Conservation (phyloP, 1,140 invertebrate genomes). For the Euwallacea fornicatus region DNA sequence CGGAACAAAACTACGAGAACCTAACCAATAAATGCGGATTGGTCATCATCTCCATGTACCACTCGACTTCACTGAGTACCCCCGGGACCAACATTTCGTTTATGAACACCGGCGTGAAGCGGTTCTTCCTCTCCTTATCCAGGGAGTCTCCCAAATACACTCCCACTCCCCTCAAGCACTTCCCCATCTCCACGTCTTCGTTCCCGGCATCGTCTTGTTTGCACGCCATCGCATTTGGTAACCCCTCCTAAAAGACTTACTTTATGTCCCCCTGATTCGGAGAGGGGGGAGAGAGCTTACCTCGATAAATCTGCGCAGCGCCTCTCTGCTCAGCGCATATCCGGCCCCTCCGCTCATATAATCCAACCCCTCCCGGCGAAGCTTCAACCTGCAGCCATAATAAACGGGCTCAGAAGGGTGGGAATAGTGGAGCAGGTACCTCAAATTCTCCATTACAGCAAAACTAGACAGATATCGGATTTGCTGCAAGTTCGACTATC, state of each 20-base stretch:
- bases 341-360: constrained; percentile 96
- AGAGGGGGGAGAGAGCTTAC: constrained; percentile 53
- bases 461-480: constrained; percentile 63
- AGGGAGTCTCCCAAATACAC: constrained; percentile 85
- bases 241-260: constrained; percentile 51
- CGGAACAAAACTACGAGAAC: constrained; percentile 66
- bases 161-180: constrained; percentile 83
- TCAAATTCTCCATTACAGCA: constrained; percentile 87
- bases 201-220: constrained; percentile 69
- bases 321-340: constrained; percentile 85
- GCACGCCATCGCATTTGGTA: constrained; percentile 69
- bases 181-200: constrained; percentile 94
- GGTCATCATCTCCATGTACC: constrained; percentile 19
- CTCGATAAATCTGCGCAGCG: constrained; percentile 73
- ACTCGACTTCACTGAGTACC: constrained; percentile 12
- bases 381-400: constrained; percentile 69
- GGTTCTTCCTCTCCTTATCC: constrained; percentile 78
- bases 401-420: constrained; percentile 74
- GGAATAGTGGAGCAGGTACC: constrained; percentile 81
- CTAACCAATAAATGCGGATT: constrained; percentile 81
- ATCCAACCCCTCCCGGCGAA: constrained; percentile 77
- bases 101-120: constrained; percentile 79
- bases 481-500: background rate
- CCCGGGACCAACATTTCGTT: constrained; percentile 61
- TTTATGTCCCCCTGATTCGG: too few species aligned